Evolutionary conservation across 2,888 invertebrate genomes (phyloP).

Genomic region (Podotricha telesiphe): DNA sequence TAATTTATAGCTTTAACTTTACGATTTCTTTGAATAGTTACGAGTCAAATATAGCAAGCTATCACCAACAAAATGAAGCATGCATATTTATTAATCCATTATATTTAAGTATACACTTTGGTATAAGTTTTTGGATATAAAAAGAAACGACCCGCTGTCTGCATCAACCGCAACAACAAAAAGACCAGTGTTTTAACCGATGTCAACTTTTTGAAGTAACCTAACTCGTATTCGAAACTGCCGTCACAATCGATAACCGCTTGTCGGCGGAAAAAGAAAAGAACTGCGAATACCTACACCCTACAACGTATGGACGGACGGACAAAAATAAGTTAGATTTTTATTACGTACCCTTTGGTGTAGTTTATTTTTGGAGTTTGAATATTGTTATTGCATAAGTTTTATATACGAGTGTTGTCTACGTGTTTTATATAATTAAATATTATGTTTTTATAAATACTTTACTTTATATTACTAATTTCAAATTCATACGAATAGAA

Average conservation of each 20-base stretch:
- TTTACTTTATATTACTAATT: too few relatives aligned
- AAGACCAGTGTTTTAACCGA: slow-evolving; percentile 17
- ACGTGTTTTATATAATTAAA: too few relatives aligned
- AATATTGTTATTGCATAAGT: not conserved
- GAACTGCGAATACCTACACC: slow-evolving; percentile 5
- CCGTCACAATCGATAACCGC: slow-evolving; percentile 55
- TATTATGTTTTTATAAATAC: too few relatives aligned
- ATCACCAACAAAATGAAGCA: too few relatives aligned
- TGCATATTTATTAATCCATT: too few relatives aligned
- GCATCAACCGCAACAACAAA: slow-evolving; percentile 16
- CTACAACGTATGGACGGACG: slow-evolving; percentile 2
- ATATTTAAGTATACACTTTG: too few relatives aligned
- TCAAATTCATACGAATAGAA: too few relatives aligned
- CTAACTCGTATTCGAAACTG: slow-evolving; percentile 35
- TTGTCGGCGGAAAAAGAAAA: slow-evolving; percentile 40
- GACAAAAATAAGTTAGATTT: slow-evolving; percentile 12
- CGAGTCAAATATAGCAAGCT: too few relatives aligned
- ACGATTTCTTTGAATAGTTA: too few relatives aligned
- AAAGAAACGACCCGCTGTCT: slow-evolving; percentile 1
- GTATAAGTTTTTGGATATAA: not conserved
- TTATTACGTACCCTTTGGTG: slow-evolving; percentile 8
- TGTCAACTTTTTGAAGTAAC: slow-evolving; percentile 31
- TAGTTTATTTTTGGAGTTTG: not conserved
- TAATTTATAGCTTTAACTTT: too few relatives aligned
- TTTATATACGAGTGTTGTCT: not conserved